Conservation (phyloP, 2,797 vertebrate genomes). For the Takifugu ocellatus region DNA sequence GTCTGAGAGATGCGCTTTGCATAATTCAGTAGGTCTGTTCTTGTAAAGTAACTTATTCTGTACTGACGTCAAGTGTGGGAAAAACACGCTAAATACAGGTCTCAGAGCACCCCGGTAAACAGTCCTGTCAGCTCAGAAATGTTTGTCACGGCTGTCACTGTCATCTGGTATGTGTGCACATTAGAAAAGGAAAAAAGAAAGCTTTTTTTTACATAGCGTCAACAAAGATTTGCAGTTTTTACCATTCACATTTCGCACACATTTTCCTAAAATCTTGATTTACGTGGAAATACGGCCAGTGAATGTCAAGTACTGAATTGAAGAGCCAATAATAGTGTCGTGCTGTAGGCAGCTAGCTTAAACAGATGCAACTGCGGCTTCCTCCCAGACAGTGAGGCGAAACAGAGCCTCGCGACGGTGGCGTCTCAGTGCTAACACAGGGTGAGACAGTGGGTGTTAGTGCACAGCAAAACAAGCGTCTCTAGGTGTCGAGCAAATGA, state of each 20-base stretch:
- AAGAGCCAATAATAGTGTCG: conserved; percentile 25
- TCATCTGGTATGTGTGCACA: too few species aligned
- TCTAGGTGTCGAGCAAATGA: conserved; percentile 15
- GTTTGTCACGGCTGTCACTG: not conserved
- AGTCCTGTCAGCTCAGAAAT: not conserved
- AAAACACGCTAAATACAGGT: conserved; percentile 1
- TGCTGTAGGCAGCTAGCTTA: conserved; percentile 8
- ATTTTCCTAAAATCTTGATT: too few species aligned
- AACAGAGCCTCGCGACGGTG: conserved; percentile 11
- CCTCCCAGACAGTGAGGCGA: conserved; percentile 5
- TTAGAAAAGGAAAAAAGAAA: too few species aligned
- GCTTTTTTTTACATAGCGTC: too few species aligned
- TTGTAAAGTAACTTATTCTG: not conserved
- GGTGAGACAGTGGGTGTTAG: conserved; percentile 31
- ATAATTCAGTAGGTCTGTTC: conserved; percentile 11
- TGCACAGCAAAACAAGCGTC: conserved; percentile 14
- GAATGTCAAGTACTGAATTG: not conserved
- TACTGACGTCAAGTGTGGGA: not conserved
- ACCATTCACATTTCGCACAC: too few species aligned
- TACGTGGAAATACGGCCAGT: too few species aligned
- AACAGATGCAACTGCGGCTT: conserved; percentile 19
- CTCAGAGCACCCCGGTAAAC: not conserved
- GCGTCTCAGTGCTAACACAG: conserved; percentile 17
- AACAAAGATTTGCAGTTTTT: too few species aligned
- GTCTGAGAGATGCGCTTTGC: not conserved